phyloP scores from a whole-genome alignment of 2,797 vertebrate genomes.

The Hephaestus fuliginosus region DNA sequence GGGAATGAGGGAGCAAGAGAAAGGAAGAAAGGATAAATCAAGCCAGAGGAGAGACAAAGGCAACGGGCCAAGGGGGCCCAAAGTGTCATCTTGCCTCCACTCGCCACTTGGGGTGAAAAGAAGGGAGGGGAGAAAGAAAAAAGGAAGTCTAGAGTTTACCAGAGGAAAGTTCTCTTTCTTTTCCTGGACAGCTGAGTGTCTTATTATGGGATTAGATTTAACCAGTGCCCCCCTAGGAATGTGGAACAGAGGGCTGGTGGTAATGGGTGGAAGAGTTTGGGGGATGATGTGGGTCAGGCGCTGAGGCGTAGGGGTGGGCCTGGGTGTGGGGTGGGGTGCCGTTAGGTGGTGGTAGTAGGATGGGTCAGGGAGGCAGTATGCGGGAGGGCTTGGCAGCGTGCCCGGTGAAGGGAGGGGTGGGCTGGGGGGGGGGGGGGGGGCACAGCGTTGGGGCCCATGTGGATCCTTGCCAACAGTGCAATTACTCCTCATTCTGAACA shows the following conservation, averaged over 20 bases:
- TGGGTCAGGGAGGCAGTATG: conserved; percentile 74
- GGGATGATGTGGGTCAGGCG: conserved; percentile 70
- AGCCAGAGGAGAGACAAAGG: conserved; percentile 77
- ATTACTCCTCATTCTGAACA: conserved; percentile 87
- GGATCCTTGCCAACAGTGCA: conserved; percentile 82
- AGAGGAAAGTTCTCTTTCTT: conserved; percentile 87
- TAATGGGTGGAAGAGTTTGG: conserved; percentile 75
- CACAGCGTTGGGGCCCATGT: conserved; percentile 71
- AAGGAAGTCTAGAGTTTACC: conserved; percentile 83
- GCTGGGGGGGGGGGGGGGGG: conserved; percentile 15
- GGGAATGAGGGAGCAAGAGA: conserved; percentile 51
- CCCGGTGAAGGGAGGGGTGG: conserved; percentile 63
- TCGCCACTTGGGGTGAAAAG: conserved; percentile 75
- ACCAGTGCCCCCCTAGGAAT: conserved; percentile 87
- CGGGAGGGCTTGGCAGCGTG: conserved; percentile 77
- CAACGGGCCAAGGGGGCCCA: conserved; percentile 80
- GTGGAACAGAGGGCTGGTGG: conserved; percentile 78
- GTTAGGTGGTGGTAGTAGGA: conserved; percentile 67
- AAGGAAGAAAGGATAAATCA: conserved; percentile 75
- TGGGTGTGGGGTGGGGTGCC: conserved; percentile 60
- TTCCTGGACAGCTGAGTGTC: conserved; percentile 89
- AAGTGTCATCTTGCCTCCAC: conserved; percentile 81
- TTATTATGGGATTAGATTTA: conserved; percentile 90
- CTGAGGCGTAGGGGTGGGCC: conserved; percentile 68
- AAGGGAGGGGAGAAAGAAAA: conserved; percentile 63